Evolutionary conservation across 2,888 invertebrate species (phyloP).

Genomic region (Euzophera pinguis): DNA sequence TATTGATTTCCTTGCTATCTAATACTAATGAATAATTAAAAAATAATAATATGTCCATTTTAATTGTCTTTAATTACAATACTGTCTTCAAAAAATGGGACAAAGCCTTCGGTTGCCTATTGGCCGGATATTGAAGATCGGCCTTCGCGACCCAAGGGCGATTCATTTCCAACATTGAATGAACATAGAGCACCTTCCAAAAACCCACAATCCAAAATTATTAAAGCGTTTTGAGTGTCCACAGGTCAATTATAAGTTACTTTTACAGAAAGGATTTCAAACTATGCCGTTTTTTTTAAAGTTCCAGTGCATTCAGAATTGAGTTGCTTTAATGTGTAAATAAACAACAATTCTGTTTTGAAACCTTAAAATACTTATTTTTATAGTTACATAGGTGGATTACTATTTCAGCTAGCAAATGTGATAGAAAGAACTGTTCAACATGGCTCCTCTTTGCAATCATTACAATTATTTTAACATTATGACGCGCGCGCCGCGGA

Average conservation of each 20-base stretch:
- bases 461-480: no score
- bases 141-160: background rate
- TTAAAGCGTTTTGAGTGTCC: background rate
- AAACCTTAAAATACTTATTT: no score
- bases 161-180: background rate
- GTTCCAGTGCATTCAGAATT: no score
- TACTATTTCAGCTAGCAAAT: no score
- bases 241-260: conserved; percentile 3
- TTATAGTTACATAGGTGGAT: no score
- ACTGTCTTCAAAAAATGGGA: background rate
- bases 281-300: background rate
- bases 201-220: background rate
- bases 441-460: no score
- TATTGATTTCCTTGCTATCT: no score
- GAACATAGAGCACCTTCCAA: background rate
- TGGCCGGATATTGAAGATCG: conserved; percentile 8
- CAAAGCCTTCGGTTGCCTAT: background rate
- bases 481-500: no score
- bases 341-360: no score
- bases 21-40: background rate
- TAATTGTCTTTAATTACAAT: no score
- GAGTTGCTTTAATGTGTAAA: no score
- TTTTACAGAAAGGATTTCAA: background rate
- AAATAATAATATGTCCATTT: background rate
- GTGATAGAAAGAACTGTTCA: no score